Conservation (phyloP, 2,797 vertebrate genomes). For the Tapera naevia region DNA sequence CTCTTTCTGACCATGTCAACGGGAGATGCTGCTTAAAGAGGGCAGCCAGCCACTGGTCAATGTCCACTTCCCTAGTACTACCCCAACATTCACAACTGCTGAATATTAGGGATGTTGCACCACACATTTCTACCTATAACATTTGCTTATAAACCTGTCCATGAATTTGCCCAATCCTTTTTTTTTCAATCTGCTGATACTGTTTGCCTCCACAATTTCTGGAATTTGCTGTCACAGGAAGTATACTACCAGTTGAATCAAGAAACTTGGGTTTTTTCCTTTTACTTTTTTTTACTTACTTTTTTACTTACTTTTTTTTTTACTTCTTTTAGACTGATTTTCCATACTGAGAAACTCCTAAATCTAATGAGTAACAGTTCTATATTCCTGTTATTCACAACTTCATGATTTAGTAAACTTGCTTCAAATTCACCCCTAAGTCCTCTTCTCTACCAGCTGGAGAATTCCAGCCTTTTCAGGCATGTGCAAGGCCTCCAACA, state of each 20-base stretch:
- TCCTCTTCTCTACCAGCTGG: neutral
- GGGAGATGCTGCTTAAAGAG: neutral
- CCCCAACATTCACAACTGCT: neutral
- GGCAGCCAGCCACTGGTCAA: neutral
- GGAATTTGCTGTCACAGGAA: neutral
- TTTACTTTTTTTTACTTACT: neutral
- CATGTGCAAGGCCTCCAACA: accelerated
- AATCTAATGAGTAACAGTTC: neutral
- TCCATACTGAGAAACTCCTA: neutral
- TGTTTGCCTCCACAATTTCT: neutral
- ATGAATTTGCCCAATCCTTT: neutral
- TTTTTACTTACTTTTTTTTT: neutral
- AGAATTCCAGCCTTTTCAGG: neutral
- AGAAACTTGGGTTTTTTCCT: neutral
- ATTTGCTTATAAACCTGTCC: neutral
- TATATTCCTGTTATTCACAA: neutral
- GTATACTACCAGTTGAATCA: neutral
- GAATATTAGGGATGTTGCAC: neutral
- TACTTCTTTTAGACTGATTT: neutral
- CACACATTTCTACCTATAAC: neutral
- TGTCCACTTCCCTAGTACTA: neutral
- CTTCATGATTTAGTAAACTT: neutral
- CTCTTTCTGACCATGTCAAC: neutral
- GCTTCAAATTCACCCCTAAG: neutral
- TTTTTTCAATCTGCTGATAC: neutral